Base-by-base conservation (phyloP, 1,140 invertebrate species). In the Varroa destructor region DNA sequence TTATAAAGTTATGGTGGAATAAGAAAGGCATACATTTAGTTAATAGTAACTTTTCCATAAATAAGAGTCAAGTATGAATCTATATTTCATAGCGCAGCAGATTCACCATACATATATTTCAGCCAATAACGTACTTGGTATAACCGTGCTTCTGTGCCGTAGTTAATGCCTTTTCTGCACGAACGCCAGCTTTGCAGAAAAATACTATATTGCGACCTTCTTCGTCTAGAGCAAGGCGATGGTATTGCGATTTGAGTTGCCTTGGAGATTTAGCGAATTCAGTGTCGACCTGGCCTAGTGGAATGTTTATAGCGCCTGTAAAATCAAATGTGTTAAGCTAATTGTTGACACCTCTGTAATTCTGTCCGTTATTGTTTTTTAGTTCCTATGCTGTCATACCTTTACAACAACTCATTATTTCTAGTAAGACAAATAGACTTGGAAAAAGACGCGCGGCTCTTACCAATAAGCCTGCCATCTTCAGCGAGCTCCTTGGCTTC, bases 151-250 rank as follows among this genome's bases (percentile, higher is more conserved):
- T 67, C 2, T 46, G 14, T 37, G 61, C 61, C 12, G 40, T 67
- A 40, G 1, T 46, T 67, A 67, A 12, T 2, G 61, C 61, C 40
- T 67, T 67, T 12, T 40, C 61, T 1, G 61, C 61, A 1, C 61
- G 61, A 37, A 67, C 37, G 36, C 61, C 61, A 67, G 61, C 61
- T 40, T 67, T 67, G 61, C 61, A 67, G 12, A 67, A 46, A 40
- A 67, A 67, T 2, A 67, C 46, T 12, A 67, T 12, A 40, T 67
- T 67, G 8, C 1, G 12, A 5, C 61, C 61, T 8, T 46, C 61
- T 14, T 36, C 14, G 61, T 67, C 10, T 40, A 37, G 14, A 67
- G 61, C 1, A 14, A 67, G 46, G 46, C 46, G 46, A 67, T 67
- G 61, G 8, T 25, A 67, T 46, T 67, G 14, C 37, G 12, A 12